phyloP scores from a whole-genome alignment of 2,113 vertebrate genomes.

The Takifugu flavidus region DNA sequence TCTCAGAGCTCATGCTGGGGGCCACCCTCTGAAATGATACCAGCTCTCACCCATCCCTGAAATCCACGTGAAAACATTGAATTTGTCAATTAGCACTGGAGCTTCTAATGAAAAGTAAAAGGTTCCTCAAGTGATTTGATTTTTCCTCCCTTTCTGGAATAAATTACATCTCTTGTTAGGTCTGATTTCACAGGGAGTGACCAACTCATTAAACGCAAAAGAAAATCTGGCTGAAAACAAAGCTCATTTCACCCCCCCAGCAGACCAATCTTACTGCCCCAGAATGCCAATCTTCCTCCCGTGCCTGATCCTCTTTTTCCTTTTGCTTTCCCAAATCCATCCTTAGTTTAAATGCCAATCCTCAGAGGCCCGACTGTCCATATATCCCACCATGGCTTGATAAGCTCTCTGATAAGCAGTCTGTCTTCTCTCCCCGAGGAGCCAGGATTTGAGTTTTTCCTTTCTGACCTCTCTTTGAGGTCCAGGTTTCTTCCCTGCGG shows the following conservation, averaged over 20 bases:
- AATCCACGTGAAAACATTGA: conserved; percentile 24
- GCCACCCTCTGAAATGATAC: too few species aligned
- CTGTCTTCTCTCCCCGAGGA: conserved; percentile 45
- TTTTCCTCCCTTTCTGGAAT: conserved; percentile 1
- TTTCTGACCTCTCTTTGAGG: conserved; percentile 60
- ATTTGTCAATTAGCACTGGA: conserved; percentile 34
- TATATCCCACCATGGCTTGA: conserved; percentile 43
- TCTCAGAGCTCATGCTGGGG: too few species aligned
- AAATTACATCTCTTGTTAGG: conserved; percentile 39
- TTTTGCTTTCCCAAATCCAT: conserved; percentile 20
- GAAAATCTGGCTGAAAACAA: conserved; percentile 32
- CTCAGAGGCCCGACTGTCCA: conserved; percentile 55
- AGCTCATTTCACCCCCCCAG: conserved; percentile 42
- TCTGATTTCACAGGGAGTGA: conserved; percentile 17
- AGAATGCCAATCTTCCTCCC: conserved; percentile 4
- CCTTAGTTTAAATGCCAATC: conserved; percentile 51
- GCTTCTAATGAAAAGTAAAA: conserved; percentile 43
- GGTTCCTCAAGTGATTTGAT: conserved; percentile 29
- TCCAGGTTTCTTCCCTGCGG: conserved; percentile 49
- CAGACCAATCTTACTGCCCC: conserved; percentile 28
- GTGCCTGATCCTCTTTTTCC: conserved; percentile 6
- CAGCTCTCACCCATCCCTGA: neutral
- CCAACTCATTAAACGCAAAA: conserved; percentile 46
- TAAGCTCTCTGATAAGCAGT: conserved; percentile 56
- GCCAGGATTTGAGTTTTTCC: conserved; percentile 38